Base-by-base conservation (phyloP, 2,797 vertebrate species). In the Falco novaeseelandiae region DNA sequence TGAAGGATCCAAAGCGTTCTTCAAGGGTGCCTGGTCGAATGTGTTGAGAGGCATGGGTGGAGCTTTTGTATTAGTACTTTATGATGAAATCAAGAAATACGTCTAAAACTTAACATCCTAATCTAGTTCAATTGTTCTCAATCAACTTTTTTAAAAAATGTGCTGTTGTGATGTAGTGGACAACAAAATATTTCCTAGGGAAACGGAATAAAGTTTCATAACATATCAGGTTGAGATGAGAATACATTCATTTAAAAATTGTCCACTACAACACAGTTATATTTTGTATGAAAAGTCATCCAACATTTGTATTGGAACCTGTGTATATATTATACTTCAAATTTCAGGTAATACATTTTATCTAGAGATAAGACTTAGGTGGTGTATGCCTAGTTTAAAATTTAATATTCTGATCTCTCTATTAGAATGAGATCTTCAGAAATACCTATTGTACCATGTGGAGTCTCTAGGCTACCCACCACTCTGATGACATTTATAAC, bases 1-100 rank as follows among this genome's bases (percentile, higher is more conserved):
- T 36, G 99, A 99, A 98, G 99, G 99, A 95, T 7, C 76, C 94
- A 99, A 97, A 49, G 99, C 99, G 21, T 99, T 99, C 98, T 99
- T 99, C 98, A 99, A 99, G 98, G 99, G 99, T 32, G 99, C 99
- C 97, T 99, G 99, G 99, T 99, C 99, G 84, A 99, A 99, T 34
- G 99, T 99, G 94, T 97, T 99, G 98, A 98, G 99, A 98, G 99
- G 99, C 97, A 99, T 99, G 99, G 99, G 99, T 0, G 99, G 99
- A 27, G 99, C 99, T 97, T 99, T 99, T 93, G 99, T 99, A 98
- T 91, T 99, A 98, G 99, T 99, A 96, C 98, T 99, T 98, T 99
- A 99, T n/a, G 99, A 99, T 84, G 99, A 99, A 98, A 99, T 99
- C 97, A 99, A 99, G 98, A 99, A 99, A 96, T 98, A 51, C 19